These are phyloP conservation scores for Colletes gigas DNA, from an alignment of 1,140 invertebrate species.

Conservation along the genomic window DNA sequence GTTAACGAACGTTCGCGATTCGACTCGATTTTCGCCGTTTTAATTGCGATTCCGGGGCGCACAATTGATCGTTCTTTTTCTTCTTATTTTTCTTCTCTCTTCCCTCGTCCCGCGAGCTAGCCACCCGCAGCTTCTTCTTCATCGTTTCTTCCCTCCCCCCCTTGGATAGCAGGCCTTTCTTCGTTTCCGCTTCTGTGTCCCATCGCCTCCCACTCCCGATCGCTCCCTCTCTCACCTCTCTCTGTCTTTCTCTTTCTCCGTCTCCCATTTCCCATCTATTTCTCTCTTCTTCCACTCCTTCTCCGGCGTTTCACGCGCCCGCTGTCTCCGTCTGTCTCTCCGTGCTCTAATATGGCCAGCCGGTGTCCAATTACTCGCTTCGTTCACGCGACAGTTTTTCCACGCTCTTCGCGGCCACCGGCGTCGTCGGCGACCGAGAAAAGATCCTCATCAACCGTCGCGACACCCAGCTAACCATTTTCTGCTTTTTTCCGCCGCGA, in stretches of 20 bases:
- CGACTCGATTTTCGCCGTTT: neutral
- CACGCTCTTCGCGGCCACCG: constrained; percentile 17
- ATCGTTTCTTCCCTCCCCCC: neutral
- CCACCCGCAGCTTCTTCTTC: neutral
- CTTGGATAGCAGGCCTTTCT: neutral
- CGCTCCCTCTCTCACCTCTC: constrained; percentile 13
- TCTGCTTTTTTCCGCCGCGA: constrained; percentile 25
- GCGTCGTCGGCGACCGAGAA: constrained; percentile 22
- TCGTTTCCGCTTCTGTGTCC: neutral
- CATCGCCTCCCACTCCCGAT: neutral
- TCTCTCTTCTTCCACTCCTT: constrained; percentile 30
- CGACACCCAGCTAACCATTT: constrained; percentile 35
- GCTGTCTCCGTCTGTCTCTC: constrained; percentile 58
- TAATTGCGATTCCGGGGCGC: constrained; percentile 30
- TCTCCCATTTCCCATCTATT: constrained; percentile 27
- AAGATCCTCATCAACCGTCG: constrained; percentile 49
- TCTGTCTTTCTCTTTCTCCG: neutral
- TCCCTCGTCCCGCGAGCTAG: neutral
- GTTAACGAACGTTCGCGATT: constrained; percentile 7
- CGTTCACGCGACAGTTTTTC: constrained; percentile 62
- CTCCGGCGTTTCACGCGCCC: constrained; percentile 21
- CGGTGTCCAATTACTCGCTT: constrained; percentile 79
- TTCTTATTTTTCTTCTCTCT: constrained; percentile 1
- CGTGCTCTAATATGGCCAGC: constrained; percentile 79
- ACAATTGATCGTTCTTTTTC: neutral